phyloP scores from a whole-genome alignment of 2,113 vertebrate species.

The Microcebus griseorufus region DNA sequence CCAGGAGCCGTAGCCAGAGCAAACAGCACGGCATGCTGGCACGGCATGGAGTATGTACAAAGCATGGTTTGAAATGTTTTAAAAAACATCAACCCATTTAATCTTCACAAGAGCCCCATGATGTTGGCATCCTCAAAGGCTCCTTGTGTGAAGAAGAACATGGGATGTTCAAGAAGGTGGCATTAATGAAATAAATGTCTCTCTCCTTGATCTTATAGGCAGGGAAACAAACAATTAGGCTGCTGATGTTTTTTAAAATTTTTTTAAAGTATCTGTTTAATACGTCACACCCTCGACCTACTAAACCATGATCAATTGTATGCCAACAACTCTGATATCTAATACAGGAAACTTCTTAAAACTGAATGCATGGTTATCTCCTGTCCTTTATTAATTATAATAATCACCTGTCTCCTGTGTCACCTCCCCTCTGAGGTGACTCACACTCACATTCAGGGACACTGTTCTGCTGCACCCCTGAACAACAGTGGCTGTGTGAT shows the following conservation, averaged over 20 bases:
- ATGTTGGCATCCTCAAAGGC: neutral
- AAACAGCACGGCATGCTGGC: neutral
- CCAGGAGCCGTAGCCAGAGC: neutral
- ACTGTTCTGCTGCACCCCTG: neutral
- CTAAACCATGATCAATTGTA: neutral
- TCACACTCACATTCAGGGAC: neutral
- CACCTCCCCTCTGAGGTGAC: neutral
- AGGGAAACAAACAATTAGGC: neutral
- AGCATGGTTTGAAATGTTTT: neutral
- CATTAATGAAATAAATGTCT: neutral
- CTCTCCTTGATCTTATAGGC: neutral
- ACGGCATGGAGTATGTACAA: accelerated
- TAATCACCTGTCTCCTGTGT: neutral
- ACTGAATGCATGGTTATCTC: neutral
- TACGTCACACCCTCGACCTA: neutral
- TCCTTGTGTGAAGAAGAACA: neutral
- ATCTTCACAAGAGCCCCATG: neutral
- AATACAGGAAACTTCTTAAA: neutral
- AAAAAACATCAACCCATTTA: neutral
- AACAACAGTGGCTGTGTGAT: neutral
- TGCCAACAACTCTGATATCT: neutral
- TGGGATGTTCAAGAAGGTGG: neutral
- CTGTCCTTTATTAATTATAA: neutral
- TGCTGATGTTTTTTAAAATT: neutral
- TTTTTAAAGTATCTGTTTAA: neutral